Conservation (phyloP, 2,797 vertebrate genomes). For the Pristis pectinata region DNA sequence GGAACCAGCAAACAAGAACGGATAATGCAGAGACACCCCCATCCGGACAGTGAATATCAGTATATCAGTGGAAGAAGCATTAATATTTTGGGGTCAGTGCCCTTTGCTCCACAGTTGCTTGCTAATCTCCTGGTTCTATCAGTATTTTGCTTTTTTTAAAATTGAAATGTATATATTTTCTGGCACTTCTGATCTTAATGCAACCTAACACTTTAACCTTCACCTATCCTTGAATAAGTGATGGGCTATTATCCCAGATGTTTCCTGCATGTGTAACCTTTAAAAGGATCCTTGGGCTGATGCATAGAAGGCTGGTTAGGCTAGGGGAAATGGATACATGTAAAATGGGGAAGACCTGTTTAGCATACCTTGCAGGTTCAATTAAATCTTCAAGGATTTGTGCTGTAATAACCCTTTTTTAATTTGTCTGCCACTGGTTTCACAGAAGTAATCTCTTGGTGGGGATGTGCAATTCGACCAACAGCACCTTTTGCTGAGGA, state of each 20-base stretch:
- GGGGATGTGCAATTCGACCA: background rate
- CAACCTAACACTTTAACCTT: background rate
- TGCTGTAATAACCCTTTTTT: background rate
- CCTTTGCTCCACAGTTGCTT: background rate
- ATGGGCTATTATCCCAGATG: background rate
- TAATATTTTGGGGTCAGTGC: background rate
- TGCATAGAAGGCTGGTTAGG: background rate
- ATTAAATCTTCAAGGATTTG: background rate
- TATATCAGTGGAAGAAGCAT: background rate
- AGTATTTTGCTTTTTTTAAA: background rate
- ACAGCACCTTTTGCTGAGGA: background rate
- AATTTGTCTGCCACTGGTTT: background rate
- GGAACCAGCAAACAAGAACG: background rate
- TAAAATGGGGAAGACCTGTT: background rate
- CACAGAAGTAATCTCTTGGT: background rate
- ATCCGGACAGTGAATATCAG: no score
- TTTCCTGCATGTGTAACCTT: background rate
- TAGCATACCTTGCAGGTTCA: background rate
- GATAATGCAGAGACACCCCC: no score
- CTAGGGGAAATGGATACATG: background rate
- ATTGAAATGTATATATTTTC: background rate
- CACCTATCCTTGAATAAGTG: background rate
- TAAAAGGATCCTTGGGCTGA: background rate
- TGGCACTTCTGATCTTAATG: background rate
- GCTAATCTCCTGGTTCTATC: background rate